Evolutionary conservation across 2,888 invertebrate species (phyloP).

Genomic region (Xanthorhoe spadicearia): DNA sequence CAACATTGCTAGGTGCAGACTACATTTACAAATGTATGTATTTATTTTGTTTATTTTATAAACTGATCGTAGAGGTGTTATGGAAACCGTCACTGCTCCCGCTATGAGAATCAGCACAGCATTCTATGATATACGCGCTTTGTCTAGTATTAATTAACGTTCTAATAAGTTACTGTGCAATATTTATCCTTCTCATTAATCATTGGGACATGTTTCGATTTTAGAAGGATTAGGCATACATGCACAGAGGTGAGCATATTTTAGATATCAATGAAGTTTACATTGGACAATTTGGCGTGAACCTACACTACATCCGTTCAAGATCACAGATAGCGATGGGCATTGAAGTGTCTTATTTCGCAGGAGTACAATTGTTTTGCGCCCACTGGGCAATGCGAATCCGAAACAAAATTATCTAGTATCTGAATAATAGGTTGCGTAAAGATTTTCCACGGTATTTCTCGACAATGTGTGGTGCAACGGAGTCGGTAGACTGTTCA

Average conservation of each 20-base stretch:
- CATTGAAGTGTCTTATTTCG: constrained; percentile 42
- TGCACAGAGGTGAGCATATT: neutral
- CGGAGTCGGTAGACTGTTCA: constrained; percentile 66
- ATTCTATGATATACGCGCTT: constrained; percentile 54
- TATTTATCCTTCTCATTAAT: constrained; percentile 7
- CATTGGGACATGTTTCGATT: neutral
- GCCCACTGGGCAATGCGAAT: constrained; percentile 62
- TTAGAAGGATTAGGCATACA: neutral
- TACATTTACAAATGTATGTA: too few relatives aligned
- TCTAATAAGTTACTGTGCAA: constrained; percentile 26
- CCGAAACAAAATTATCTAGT: constrained; percentile 65
- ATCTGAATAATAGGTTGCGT: constrained; percentile 77
- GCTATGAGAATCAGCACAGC: constrained; percentile 70
- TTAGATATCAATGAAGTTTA: neutral
- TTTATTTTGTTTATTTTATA: neutral
- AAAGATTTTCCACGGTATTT: constrained; percentile 80
- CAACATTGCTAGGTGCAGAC: too few relatives aligned
- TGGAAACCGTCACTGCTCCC: constrained; percentile 57
- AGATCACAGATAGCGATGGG: constrained; percentile 30
- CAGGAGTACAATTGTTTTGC: constrained; percentile 53
- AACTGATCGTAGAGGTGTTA: constrained; percentile 41
- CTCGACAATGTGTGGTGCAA: constrained; percentile 80
- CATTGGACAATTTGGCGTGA: neutral
- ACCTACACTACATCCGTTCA: constrained; percentile 1
- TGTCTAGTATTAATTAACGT: constrained; percentile 43